Base-by-base conservation (phyloP, 2,113 vertebrate species). In the Silurus asotus region DNA sequence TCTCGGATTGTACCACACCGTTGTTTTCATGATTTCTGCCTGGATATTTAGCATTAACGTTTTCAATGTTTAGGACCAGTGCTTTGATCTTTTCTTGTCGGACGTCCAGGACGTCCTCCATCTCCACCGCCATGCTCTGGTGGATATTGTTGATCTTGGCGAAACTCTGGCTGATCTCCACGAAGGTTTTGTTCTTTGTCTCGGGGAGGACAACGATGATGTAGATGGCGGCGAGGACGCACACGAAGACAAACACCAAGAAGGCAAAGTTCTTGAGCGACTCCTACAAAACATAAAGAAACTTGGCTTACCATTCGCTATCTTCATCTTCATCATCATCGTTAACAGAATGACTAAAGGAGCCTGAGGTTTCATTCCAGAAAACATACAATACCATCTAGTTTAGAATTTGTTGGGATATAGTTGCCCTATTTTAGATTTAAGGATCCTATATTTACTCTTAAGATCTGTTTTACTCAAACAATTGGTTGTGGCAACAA, bases 171-270 rank as follows among this genome's bases (percentile, higher is more conserved):
- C 95, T 97, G 93, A 99, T 99, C 91, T 99, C 96, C 67, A 95
- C 82, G 8, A 97, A 94, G 0, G 96, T 99, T 93, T 96, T 98
- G 90, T 97, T 97, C 91, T 99, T 99, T 45, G 97, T 99, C 94
- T 99, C 98, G 0, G 98, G 97, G 23, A 99, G 95, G 86, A 98
- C 89, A 10, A 96, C 84, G 62, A 94, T 95, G 72, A 99, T 94
- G 89, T 95, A 99, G 55, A 93, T 11, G 0, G 97, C 93, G 55
- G 96, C 97, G 0, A 92, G 0, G 1, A 89, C 58, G 84, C 97
- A 99, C 84, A 97, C 83, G 0, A 89, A 93, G 81, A 96, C 94
- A 78, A 99, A 99, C 82, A 97, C 96, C 17, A 99, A 90, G 93
- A 99, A 99, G 80, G 97, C 95, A 88, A 94, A 98, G 5, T 95